phyloP scores from a whole-genome alignment of 2,113 vertebrate genomes.

The Pachyramphus minor region DNA sequence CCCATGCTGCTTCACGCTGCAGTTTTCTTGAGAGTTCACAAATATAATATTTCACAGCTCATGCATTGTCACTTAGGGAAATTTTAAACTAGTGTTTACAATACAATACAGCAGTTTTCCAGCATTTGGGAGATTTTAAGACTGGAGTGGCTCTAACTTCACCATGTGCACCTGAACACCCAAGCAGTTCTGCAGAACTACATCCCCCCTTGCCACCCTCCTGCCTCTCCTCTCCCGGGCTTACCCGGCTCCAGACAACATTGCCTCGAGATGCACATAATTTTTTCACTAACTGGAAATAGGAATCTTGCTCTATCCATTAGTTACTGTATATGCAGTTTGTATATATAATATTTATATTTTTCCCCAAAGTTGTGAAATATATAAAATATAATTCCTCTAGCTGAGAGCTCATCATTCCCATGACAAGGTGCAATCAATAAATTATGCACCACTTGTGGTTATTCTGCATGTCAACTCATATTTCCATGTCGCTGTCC shows the following conservation, averaged over 20 bases:
- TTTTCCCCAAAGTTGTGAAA: constrained; percentile 69
- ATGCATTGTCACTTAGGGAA: not conserved
- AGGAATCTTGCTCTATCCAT: constrained; percentile 66
- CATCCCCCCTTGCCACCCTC: not conserved
- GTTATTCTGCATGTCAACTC: constrained; percentile 73
- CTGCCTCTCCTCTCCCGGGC: not conserved
- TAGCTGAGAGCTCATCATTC: constrained; percentile 73
- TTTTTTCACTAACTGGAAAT: constrained; percentile 59
- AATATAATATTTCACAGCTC: not conserved
- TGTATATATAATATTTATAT: constrained; percentile 75
- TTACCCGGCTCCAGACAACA: not conserved
- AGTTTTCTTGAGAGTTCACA: not conserved
- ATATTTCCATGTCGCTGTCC: constrained; percentile 71
- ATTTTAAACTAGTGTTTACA: not conserved
- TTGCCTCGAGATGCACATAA: constrained; percentile 21
- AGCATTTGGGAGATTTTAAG: not conserved
- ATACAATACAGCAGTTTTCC: not conserved
- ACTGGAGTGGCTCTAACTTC: not conserved
- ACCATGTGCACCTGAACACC: not conserved
- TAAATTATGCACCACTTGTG: constrained; percentile 71
- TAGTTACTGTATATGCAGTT: constrained; percentile 68
- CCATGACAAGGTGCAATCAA: constrained; percentile 74
- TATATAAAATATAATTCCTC: constrained; percentile 73
- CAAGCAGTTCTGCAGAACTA: not conserved
- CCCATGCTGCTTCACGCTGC: not conserved